Percentiles rank a stretch among this genome's conserved stretches.
Conservation (phyloP, 2,797 vertebrate genomes). For the Acrocephalus scirpaceus region DNA sequence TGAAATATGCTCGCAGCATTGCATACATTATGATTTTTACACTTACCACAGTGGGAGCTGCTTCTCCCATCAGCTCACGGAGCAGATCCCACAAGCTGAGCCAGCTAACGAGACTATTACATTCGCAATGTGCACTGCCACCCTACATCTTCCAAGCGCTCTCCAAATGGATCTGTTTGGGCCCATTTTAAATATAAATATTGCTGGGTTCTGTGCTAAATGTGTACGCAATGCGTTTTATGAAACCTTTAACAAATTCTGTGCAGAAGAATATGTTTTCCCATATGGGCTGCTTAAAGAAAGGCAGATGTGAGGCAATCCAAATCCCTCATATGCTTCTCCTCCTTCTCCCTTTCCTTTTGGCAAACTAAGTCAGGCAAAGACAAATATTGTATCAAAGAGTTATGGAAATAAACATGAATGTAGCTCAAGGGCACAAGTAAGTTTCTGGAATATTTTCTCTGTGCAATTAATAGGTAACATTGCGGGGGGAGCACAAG, state of each 20-base stretch:
- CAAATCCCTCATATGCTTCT: constrained; percentile 61
- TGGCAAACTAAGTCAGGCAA: constrained; percentile 68
- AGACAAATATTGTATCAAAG: constrained; percentile 69
- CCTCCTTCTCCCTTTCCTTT: constrained; percentile 56
- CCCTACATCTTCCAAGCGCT: constrained; percentile 33
- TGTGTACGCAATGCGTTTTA: neutral
- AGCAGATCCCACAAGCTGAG: constrained; percentile 25
- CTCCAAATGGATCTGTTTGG: constrained; percentile 69
- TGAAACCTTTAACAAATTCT: constrained; percentile 67
- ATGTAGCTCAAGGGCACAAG: constrained; percentile 69
- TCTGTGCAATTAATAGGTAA: constrained; percentile 47
- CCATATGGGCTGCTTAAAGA: constrained; percentile 73
- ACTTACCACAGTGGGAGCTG: neutral
- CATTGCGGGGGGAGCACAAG: neutral
- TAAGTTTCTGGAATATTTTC: constrained; percentile 62
- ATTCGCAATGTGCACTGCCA: neutral
- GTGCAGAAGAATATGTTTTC: constrained; percentile 74
- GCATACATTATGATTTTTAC: neutral
- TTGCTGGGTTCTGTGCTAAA: constrained; percentile 40
- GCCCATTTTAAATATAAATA: constrained; percentile 51
- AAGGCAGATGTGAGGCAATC: constrained; percentile 73
- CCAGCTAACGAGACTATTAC: constrained; percentile 14
- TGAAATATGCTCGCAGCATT: neutral
- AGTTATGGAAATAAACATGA: constrained; percentile 67
- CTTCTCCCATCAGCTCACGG: neutral